Evolutionary conservation across 1,140 invertebrate species (phyloP), one percentile per base, ranked within the genome.

Genomic region (Drosophila auraria): DNA sequence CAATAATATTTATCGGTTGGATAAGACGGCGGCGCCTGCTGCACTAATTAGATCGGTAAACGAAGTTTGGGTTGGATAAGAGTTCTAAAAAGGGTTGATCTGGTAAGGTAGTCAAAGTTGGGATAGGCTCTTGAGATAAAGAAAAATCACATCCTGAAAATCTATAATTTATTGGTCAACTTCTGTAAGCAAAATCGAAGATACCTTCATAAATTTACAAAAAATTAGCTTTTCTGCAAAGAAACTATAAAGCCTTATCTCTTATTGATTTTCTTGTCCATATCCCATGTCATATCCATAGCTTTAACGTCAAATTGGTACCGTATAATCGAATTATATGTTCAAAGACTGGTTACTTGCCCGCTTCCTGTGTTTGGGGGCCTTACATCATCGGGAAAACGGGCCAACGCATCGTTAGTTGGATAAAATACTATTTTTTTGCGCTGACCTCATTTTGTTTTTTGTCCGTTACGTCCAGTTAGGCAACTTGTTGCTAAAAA

Each of bases 391-490:
- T 61, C 69, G 69, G 17, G 30, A 61, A 74, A 74, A 71, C 71
- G 69, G 69, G 71, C 69, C 68, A 73, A 74, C 69, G 71, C 71
- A 74, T 73, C 69, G 71, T 73, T 73, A 73, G 71, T 23, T 61
- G 54, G n/a, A 72, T 60, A 72, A 72, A 73, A 60, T 51, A 73
- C 56, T 73, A 74, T 61, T 44, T 72, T 65, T 47, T 73, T 40
- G 70, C 30, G 23, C 54, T 74, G 71, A 77, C 74, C 74, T 59
- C 74, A 77, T 77, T 76, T 74, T 57, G 40, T 64, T 49, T 57
- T 56, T 64, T 44, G 73, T 51, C 71, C 72, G 73, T 77, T 77
- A 68, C 74, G 56, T 77, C 74, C 74, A 77, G 74, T 77, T 77
- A 77, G 74, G 49, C 74, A 77, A 77, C 74, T 77, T 77, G 74